Evolutionary conservation across 2,888 invertebrate genomes (phyloP).

Genomic region (Escarpia spicata): DNA sequence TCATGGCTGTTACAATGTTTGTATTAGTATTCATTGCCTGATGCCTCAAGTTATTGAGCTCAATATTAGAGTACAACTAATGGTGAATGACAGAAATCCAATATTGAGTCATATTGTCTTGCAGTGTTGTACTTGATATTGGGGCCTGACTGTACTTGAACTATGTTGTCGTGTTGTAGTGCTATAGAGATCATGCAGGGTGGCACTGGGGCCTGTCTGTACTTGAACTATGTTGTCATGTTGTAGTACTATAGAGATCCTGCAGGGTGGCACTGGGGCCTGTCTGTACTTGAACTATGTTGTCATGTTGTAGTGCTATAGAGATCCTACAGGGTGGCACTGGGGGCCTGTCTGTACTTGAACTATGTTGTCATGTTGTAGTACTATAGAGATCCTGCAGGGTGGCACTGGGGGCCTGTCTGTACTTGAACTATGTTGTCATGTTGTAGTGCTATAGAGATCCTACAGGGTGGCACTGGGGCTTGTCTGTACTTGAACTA

Average conservation of each 20-base stretch:
- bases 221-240: neutral
- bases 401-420: conserved; percentile 91
- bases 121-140: too few relatives aligned
- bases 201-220: neutral
- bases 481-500: conserved; percentile 84
- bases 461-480: conserved; percentile 81
- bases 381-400: conserved; percentile 69
- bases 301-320: conserved; percentile 65
- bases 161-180: conserved; percentile 68
- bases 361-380: conserved; percentile 46
- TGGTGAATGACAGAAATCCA: too few relatives aligned
- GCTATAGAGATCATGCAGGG: neutral
- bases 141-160: neutral
- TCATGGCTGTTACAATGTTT: too few relatives aligned
- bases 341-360: conserved; percentile 92
- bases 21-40: too few relatives aligned
- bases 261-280: neutral
- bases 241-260: neutral
- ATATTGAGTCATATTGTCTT: too few relatives aligned
- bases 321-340: conserved; percentile 75
- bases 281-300: neutral
- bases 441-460: conserved; percentile 68
- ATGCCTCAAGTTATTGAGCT: too few relatives aligned
- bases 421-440: conserved; percentile 72
- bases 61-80: too few relatives aligned